Conservation (phyloP, 2,888 invertebrate species). For the Cheilosia impressa region DNA sequence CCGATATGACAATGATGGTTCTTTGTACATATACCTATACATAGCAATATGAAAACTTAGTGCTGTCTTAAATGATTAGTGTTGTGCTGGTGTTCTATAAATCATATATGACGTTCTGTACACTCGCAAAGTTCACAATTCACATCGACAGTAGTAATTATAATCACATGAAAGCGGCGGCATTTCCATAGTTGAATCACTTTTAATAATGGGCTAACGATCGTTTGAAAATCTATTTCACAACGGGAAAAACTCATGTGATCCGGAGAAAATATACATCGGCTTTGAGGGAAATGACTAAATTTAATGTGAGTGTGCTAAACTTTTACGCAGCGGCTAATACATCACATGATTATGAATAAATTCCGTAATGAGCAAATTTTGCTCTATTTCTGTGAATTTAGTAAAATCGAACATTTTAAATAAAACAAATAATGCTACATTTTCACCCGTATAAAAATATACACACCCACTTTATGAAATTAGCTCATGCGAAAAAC, state of each 20-base stretch:
- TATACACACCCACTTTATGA: not conserved
- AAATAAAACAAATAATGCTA: not conserved
- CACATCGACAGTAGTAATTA: not conserved
- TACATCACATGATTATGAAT: not conserved
- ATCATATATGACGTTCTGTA: not conserved
- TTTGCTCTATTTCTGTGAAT: not conserved
- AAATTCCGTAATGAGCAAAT: not conserved
- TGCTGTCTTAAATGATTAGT: not conserved
- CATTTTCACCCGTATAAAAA: not conserved
- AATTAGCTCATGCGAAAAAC: slow-evolving; percentile 3
- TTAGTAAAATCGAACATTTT: not conserved
- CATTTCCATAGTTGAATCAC: slow-evolving; percentile 2
- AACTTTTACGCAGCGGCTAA: not conserved
- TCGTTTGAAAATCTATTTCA: slow-evolving; percentile 1
- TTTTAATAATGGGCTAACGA: not conserved
- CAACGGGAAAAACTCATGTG: slow-evolving; percentile 10
- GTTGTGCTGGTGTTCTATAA: not conserved
- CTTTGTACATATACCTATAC: too few species aligned
- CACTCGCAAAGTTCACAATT: not conserved
- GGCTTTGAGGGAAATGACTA: not conserved
- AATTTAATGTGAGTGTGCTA: slow-evolving; percentile 2
- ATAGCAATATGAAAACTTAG: not conserved
- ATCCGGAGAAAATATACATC: not conserved
- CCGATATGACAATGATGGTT: not conserved
- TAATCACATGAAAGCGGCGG: not conserved